Conservation (phyloP, 2,888 invertebrate species). For the Ariolimax columbianus region DNA sequence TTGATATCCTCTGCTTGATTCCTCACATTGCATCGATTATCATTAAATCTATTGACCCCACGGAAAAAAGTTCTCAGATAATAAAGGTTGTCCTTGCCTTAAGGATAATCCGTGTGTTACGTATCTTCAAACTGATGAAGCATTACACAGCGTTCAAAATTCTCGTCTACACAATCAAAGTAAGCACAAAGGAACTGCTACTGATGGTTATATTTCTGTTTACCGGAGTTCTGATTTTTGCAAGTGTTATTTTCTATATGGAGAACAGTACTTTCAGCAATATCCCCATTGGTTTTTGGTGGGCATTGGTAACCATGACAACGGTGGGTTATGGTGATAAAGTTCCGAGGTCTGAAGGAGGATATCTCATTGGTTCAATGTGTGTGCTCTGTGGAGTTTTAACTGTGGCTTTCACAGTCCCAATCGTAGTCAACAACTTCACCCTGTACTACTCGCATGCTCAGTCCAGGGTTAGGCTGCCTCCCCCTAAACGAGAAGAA, state of each 20-base stretch:
- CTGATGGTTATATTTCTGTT: conserved; percentile 77
- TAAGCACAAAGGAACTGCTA: conserved; percentile 76
- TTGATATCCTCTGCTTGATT: conserved; percentile 75
- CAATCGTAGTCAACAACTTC: conserved; percentile 78
- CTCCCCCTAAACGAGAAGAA: conserved; percentile 70
- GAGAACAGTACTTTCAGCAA: conserved; percentile 76
- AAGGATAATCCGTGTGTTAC: conserved; percentile 73
- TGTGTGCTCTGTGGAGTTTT: conserved; percentile 77
- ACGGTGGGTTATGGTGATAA: conserved; percentile 78
- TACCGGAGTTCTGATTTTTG: conserved; percentile 77
- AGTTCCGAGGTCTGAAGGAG: conserved; percentile 70
- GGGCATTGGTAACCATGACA: conserved; percentile 79
- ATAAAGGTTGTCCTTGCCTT: conserved; percentile 71
- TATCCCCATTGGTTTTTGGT: conserved; percentile 78
- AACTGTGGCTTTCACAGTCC: conserved; percentile 77
- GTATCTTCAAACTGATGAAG: conserved; percentile 79
- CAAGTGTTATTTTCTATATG: conserved; percentile 75
- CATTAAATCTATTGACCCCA: conserved; percentile 65
- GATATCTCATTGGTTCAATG: conserved; percentile 75
- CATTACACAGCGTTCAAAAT: conserved; percentile 78
- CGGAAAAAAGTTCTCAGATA: conserved; percentile 65
- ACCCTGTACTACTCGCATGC: conserved; percentile 77
- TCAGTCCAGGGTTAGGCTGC: conserved; percentile 74
- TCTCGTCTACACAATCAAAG: conserved; percentile 60
- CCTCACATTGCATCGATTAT: conserved; percentile 74